Base-by-base conservation (phyloP, 2,888 invertebrate species). In the Achlya flavicornis region DNA sequence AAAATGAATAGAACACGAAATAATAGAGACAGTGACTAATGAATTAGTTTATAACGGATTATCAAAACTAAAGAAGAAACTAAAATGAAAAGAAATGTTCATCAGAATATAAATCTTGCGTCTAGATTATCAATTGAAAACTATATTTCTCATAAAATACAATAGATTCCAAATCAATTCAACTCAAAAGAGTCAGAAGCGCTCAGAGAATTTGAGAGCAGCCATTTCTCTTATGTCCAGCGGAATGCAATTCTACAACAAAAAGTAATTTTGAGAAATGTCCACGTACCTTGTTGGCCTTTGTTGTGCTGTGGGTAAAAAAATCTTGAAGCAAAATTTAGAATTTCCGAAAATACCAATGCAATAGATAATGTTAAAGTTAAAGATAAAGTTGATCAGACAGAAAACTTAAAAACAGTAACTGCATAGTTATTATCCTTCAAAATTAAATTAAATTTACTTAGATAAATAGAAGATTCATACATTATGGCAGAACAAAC, bases 231-330 rank as follows among this genome's bases (percentile, higher is more conserved):
- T 53, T 53, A 53, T 53, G 53, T 19, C 53, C 53, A 14, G 4
- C 19, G 53, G 53, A 53, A 53, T 53, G 53, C 53, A 53, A 19
- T 53, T 19, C 53, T 53, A 53, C 53, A 53, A 19, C 53, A 53
- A 53, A 53, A 53, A 53, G 53, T 53, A 53, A 53, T 53, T 53
- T 53, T 53, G 19, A 53, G 53, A 53, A 53, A 53, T n/a, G 19
- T 19, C 19, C 53, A 53, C 19, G 53, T 53, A 53, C 53, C 53
- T 19, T 53, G 53, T 4, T 53, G 53, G 19, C 19, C 19, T 53
- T 53, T 53, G 53, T 53, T 53, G 16, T 53, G 53, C n/a, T 53
- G 8, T n/a, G 53, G 53, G 8, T 53, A 53, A 16, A 19, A 53
- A 53, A n/a, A 5, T 53, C n/a, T 53, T 53, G 53, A 16, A 53